Conservation (phyloP, 2,113 vertebrate genomes). For the Hassar affinis region DNA sequence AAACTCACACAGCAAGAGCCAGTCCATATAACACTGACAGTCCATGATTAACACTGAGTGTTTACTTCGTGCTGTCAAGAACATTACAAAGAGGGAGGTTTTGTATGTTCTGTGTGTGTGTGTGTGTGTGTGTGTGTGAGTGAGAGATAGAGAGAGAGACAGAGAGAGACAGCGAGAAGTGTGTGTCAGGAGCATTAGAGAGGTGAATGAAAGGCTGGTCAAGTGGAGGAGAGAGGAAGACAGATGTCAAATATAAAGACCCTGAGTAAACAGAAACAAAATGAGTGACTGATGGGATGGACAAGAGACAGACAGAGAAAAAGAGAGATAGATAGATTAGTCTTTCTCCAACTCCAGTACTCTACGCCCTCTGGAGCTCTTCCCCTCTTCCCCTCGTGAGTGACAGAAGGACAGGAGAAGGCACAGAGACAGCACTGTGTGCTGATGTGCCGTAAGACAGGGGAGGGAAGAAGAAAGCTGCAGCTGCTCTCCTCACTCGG, state of each 20-base stretch:
- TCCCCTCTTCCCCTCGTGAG: constrained; percentile 19
- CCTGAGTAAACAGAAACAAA: constrained; percentile 64
- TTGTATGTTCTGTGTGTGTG: constrained; percentile 20
- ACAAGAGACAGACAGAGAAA: neutral
- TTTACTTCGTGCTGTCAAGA: constrained; percentile 35
- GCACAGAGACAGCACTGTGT: neutral
- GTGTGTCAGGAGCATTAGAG: constrained; percentile 28
- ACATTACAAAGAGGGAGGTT: constrained; percentile 29
- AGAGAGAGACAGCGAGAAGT: neutral
- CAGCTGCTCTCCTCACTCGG: neutral
- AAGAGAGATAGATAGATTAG: neutral
- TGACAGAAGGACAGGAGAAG: constrained; percentile 9
- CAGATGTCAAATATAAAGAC: constrained; percentile 73
- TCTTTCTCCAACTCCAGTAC: neutral
- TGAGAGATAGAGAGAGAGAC: neutral
- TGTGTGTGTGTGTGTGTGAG: constrained; percentile 23
- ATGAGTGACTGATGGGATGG: neutral
- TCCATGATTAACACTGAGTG: constrained; percentile 1
- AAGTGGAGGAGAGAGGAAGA: constrained; percentile 69
- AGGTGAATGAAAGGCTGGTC: constrained; percentile 66
- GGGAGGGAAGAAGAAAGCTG: neutral
- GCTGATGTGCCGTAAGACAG: neutral
- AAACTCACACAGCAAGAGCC: constrained; percentile 8
- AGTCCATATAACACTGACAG: neutral
- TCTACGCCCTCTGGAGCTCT: neutral